Evolutionary conservation across 2,888 invertebrate species (phyloP).

Genomic region (Polyommatus iphigenia): DNA sequence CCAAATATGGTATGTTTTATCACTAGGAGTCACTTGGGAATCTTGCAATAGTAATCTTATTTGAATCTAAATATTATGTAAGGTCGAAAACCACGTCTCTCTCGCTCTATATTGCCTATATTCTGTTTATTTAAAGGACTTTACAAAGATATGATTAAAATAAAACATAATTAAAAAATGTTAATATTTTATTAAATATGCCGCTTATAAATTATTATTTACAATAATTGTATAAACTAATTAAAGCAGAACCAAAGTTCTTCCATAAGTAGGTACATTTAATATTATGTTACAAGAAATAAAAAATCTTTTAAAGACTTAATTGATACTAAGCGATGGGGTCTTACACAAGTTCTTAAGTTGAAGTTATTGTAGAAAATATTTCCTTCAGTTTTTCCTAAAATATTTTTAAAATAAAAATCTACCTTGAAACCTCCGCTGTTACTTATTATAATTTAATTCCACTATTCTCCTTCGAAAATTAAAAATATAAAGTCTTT

Average conservation of each 20-base stretch:
- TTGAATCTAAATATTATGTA: neutral
- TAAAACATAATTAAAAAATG: slow-evolving; percentile 47
- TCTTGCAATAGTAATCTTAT: neutral
- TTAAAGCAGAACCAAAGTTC: slow-evolving; percentile 75
- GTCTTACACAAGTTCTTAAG: neutral
- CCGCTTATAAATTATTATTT: slow-evolving; percentile 72
- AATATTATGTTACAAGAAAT: slow-evolving; percentile 37
- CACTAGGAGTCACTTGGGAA: neutral
- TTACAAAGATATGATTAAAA: slow-evolving; percentile 5
- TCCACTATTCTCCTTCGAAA: neutral
- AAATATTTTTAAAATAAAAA: too few species aligned
- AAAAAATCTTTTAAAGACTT: neutral
- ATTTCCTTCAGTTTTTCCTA: too few species aligned
- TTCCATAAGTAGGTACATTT: slow-evolving; percentile 45
- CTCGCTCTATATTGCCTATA: neutral
- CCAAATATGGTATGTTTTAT: neutral
- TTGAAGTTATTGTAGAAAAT: too few species aligned
- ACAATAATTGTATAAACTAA: slow-evolving; percentile 62
- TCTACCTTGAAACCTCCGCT: too few species aligned
- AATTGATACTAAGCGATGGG: neutral
- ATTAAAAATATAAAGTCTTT: neutral
- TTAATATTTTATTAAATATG: slow-evolving; percentile 68
- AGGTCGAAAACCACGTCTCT: neutral
- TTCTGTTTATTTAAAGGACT: neutral
- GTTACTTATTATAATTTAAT: too few species aligned